Conservation (phyloP, 1,140 invertebrate genomes). For the Drusus annulatus region DNA sequence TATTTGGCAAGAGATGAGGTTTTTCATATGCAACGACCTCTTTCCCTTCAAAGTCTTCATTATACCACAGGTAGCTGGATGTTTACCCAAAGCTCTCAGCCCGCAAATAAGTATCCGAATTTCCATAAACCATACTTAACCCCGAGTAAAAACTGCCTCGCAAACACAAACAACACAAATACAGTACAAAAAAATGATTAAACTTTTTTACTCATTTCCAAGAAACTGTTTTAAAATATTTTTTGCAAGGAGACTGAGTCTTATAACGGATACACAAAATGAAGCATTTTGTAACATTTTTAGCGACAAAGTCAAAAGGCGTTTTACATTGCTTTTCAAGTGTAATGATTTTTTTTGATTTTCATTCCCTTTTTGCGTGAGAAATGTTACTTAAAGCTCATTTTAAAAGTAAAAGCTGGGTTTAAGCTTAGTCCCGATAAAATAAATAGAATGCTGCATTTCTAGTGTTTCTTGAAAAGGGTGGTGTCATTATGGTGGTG, state of each 20-base stretch:
- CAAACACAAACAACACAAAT: background rate
- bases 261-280: background rate
- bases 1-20: constrained; percentile 23
- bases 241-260: background rate
- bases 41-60: constrained; percentile 28
- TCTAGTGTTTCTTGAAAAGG: background rate
- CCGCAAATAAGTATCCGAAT: background rate
- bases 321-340: no score
- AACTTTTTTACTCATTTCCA: background rate
- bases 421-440: constrained; percentile 7
- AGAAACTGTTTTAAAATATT: background rate
- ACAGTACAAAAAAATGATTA: no score
- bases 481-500: background rate
- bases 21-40: constrained; percentile 38
- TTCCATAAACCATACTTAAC: background rate
- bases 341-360: no score
- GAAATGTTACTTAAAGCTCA: background rate
- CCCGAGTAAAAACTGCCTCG: background rate
- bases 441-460: background rate
- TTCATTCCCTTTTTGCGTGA: no score
- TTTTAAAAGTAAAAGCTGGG: background rate
- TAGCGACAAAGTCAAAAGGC: background rate
- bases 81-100: background rate
- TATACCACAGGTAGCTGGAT: constrained; percentile 29
- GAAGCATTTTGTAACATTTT: background rate